A percentile compares a stretch with the other conserved stretches of the same genome.
Evolutionary conservation across 2,797 vertebrate genomes (phyloP).

Genomic region (Schizopygopsis pylzovi): DNA sequence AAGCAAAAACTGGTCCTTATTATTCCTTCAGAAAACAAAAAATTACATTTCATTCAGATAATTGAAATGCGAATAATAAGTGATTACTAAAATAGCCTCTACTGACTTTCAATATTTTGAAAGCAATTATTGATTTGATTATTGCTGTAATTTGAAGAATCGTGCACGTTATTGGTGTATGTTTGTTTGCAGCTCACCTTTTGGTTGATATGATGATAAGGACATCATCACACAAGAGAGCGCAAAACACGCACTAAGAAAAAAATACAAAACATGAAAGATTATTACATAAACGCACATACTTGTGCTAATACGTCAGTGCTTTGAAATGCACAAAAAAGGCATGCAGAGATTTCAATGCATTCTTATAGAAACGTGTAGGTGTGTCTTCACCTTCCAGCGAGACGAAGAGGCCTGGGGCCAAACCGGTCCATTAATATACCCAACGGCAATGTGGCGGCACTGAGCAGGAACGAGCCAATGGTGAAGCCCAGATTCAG

Average conservation of each 20-base stretch:
- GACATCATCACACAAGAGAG: conserved; percentile 87
- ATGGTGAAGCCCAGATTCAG: conserved; percentile 91
- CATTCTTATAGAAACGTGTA: background rate
- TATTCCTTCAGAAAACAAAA: too few relatives aligned
- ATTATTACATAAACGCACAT: background rate
- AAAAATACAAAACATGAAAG: conserved; percentile 9
- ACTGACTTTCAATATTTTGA: background rate
- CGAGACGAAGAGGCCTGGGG: conserved; percentile 85
- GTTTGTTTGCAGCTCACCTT: conserved; percentile 70
- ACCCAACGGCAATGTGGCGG: conserved; percentile 86
- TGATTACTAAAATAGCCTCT: background rate
- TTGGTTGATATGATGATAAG: conserved; percentile 75
- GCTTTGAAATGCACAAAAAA: background rate
- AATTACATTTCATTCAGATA: background rate
- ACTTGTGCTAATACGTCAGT: background rate
- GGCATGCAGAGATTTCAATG: background rate
- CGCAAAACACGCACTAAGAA: conserved; percentile 81
- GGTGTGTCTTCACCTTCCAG: conserved; percentile 81
- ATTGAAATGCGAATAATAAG: background rate
- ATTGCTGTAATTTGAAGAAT: background rate
- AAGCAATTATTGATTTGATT: background rate
- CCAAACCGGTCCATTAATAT: conserved; percentile 85
- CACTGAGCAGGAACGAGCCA: conserved; percentile 89
- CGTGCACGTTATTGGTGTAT: background rate
- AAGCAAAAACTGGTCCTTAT: too few relatives aligned